phyloP scores from a whole-genome alignment of 2,888 invertebrate genomes.

The Caenorhabditis becei region DNA sequence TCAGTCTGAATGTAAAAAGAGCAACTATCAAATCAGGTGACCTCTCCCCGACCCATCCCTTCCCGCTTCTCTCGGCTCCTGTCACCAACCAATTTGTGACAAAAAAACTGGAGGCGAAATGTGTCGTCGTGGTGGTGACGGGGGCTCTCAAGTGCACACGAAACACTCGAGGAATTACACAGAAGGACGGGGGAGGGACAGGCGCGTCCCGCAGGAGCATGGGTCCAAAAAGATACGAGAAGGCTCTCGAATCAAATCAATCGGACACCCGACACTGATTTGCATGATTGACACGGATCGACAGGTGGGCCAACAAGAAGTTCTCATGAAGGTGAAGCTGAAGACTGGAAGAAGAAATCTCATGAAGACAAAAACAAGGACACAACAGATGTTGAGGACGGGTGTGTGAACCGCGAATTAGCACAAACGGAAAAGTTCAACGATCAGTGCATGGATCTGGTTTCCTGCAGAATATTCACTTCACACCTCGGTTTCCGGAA shows the following conservation, averaged over 20 bases:
- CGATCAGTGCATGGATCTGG: neutral
- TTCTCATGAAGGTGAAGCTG: too few species aligned
- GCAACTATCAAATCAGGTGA: constrained; percentile 46
- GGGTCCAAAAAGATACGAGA: constrained; percentile 44
- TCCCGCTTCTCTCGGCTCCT: constrained; percentile 19
- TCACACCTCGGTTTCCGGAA: neutral
- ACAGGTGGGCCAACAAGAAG: neutral
- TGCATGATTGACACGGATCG: neutral
- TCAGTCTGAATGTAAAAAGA: constrained; percentile 23
- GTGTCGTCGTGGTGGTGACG: constrained; percentile 40
- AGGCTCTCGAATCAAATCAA: constrained; percentile 5
- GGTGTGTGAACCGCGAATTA: neutral
- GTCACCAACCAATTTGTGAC: constrained; percentile 57
- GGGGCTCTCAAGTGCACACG: constrained; percentile 34
- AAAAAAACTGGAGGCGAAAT: constrained; percentile 31
- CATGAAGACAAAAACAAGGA: neutral
- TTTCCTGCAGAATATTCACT: neutral
- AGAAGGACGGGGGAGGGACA: constrained; percentile 42
- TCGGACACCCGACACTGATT: neutral
- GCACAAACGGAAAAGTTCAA: neutral
- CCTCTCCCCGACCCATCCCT: constrained; percentile 6
- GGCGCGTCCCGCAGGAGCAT: constrained; percentile 14
- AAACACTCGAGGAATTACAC: constrained; percentile 46
- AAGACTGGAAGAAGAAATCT: too few species aligned
- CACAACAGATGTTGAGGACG: neutral